Base-by-base conservation (phyloP, 1,140 invertebrate species). In the Hypsibius dujardini region DNA sequence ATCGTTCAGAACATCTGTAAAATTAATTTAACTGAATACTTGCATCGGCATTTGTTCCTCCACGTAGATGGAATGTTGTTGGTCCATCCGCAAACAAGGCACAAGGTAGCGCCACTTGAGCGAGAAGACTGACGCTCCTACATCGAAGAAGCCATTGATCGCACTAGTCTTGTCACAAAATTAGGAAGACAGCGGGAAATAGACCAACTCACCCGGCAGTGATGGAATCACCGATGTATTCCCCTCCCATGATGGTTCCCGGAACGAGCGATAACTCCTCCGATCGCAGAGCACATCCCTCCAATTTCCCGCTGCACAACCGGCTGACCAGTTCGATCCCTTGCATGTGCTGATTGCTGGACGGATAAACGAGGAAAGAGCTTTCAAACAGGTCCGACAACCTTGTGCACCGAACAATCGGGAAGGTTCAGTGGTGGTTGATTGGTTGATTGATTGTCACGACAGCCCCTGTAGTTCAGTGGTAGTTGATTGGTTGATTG, bases 21-120 rank as follows among this genome's bases (percentile, higher is more conserved):
- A n/a, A n/a, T n/a, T n/a, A n/a, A n/a, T n/a, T n/a, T n/a, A n/a
- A n/a, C n/a, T n/a, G n/a, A n/a, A n/a, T n/a, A n/a, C 50, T 56
- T n/a, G n/a, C 90, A 28, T 88, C 86, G 0, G 88, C 89, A 80
- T 95, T 92, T 14, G 92, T 95, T 15, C 92, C 92, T 7, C 92
- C 92, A 74, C 82, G 83, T 0, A 92, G 79, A 45, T 83, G 81
- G 1, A 93, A 76, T 0, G 77, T 81, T 1, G 85, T 82, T 0
- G 78, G 73, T 0, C 77, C 78, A 47, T 82, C 78, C 2, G 83
- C 84, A 78, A 89, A 88, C 45, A 93, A 76, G 0, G 87, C 81
- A 76, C 88, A 89, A 0, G 92, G 91, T 46, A 95, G 75, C 12
- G 87, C 85, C 62, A 89, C 84, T 82, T 95, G 91, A 70, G 92